A percentile compares a stretch with the other conserved stretches of the same genome.
These are phyloP conservation scores for Drosophila orosa DNA, from an alignment of 1,140 invertebrate species.

Conservation along the genomic window DNA sequence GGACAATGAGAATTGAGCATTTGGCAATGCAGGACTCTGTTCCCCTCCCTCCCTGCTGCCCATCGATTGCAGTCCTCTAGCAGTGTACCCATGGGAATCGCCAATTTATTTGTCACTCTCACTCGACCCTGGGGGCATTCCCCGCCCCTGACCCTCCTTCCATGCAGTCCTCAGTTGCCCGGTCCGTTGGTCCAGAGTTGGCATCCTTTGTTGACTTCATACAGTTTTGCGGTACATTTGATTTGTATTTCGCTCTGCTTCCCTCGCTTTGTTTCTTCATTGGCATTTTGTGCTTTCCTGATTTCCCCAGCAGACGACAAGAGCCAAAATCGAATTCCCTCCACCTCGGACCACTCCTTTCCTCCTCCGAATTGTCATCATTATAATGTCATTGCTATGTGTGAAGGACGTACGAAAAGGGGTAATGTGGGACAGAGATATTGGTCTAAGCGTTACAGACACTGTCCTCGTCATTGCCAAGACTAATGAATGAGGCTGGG, in stretches of 20 bases:
- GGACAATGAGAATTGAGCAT: slow-evolving; percentile 77
- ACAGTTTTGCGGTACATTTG: slow-evolving; percentile 82
- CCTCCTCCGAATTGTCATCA: slow-evolving; percentile 60
- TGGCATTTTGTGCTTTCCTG: slow-evolving; percentile 53
- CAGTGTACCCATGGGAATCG: slow-evolving; percentile 72
- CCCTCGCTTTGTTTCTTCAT: slow-evolving; percentile 55
- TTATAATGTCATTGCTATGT: slow-evolving; percentile 67
- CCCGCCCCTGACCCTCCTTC: neutral
- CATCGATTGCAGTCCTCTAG: slow-evolving; percentile 14
- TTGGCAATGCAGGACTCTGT: slow-evolving; percentile 65
- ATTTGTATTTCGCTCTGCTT: slow-evolving; percentile 71
- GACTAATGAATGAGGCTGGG: slow-evolving; percentile 27
- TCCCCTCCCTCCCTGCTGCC: neutral
- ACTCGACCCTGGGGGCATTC: slow-evolving; percentile 43
- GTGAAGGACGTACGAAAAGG: slow-evolving; percentile 37
- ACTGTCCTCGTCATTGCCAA: slow-evolving; percentile 17
- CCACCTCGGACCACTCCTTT: slow-evolving; percentile 15
- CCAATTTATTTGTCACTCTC: slow-evolving; percentile 79
- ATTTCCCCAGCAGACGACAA: slow-evolving; percentile 31
- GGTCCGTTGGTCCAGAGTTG: slow-evolving; percentile 63
- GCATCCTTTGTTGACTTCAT: slow-evolving; percentile 78
- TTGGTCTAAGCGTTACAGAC: slow-evolving; percentile 23
- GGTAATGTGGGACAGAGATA: slow-evolving; percentile 30
- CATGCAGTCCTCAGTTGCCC: slow-evolving; percentile 20
- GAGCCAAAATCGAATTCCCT: slow-evolving; percentile 44